These are phyloP conservation scores for Eilema caniola DNA, from an alignment of 2,888 invertebrate genomes.

Conservation along the genomic window DNA sequence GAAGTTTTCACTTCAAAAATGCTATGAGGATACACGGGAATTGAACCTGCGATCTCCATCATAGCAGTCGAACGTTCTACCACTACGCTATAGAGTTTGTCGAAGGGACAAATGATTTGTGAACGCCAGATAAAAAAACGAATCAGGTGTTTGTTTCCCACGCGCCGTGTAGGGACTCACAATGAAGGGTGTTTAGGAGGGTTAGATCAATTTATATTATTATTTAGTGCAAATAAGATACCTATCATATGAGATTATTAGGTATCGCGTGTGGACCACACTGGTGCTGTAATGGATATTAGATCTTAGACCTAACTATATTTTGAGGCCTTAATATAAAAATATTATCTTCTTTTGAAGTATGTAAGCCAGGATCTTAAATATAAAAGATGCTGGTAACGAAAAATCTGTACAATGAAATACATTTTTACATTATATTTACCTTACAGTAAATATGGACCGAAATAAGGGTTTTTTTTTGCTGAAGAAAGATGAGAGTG, in stretches of 20 bases:
- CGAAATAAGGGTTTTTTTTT: too few relatives aligned
- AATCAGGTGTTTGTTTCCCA: slow-evolving; percentile 26
- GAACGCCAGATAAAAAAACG: slow-evolving; percentile 20
- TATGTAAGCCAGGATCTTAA: too few relatives aligned
- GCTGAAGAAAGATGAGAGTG: too few relatives aligned
- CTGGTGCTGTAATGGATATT: slow-evolving; percentile 2
- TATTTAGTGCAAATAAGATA: slow-evolving; percentile 15
- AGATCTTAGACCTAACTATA: slow-evolving; percentile 1
- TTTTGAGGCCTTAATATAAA: background rate
- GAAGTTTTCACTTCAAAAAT: too few relatives aligned
- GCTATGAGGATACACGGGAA: background rate
- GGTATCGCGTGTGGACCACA: slow-evolving; percentile 9
- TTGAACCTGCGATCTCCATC: too few relatives aligned
- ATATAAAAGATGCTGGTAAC: too few relatives aligned
- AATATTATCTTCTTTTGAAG: background rate
- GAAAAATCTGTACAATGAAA: too few relatives aligned
- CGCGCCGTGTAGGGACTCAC: background rate
- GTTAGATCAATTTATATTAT: slow-evolving; percentile 7
- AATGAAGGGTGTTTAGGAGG: background rate
- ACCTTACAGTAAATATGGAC: too few relatives aligned
- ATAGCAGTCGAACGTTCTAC: too few relatives aligned
- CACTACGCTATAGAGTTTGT: too few relatives aligned
- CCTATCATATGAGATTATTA: slow-evolving; percentile 7
- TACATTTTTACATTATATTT: too few relatives aligned
- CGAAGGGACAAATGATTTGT: slow-evolving; percentile 15